Percentiles rank a stretch among this genome's conserved stretches.
Evolutionary conservation across 2,888 invertebrate genomes (phyloP).

Genomic region (Apocheima hispidaria): DNA sequence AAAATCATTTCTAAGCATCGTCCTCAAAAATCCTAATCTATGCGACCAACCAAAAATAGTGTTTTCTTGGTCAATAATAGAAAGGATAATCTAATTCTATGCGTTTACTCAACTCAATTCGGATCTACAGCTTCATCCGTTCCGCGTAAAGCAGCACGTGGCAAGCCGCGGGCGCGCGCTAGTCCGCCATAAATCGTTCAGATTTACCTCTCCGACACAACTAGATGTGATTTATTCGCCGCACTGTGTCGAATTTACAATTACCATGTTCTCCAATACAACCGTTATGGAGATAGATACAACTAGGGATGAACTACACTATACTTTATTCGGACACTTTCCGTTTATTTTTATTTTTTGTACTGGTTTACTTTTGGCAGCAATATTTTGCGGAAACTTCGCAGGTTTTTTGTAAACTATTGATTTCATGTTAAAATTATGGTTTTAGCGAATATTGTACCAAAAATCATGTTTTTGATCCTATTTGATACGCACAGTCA

Average conservation of each 20-base stretch:
- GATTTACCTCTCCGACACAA: slow-evolving; percentile 69
- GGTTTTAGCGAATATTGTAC: too few relatives aligned
- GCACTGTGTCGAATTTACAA: slow-evolving; percentile 80
- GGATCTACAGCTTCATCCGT: slow-evolving; percentile 40
- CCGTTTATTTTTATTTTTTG: too few relatives aligned
- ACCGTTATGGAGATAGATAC: slow-evolving; percentile 59
- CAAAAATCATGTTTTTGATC: too few relatives aligned
- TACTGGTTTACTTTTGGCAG: too few relatives aligned
- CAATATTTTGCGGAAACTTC: too few relatives aligned
- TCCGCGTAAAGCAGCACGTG: slow-evolving; percentile 22
- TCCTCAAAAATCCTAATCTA: too few relatives aligned
- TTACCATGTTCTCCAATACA: slow-evolving; percentile 66
- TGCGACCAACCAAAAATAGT: too few relatives aligned
- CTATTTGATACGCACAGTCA: too few relatives aligned
- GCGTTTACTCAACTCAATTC: slow-evolving; percentile 8
- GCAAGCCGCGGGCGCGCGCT: slow-evolving; percentile 42
- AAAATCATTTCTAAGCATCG: too few relatives aligned
- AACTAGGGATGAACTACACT: slow-evolving; percentile 5
- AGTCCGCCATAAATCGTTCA: slow-evolving; percentile 74
- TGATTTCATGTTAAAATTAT: too few relatives aligned
- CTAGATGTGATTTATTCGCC: slow-evolving; percentile 77
- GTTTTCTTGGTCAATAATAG: too few relatives aligned
- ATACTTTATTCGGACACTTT: slow-evolving; percentile 6
- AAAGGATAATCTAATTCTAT: not conserved
- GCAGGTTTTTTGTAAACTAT: too few relatives aligned